Evolutionary conservation across 92 coral and sea anemone genomes (phyloP).

Genomic region (Actinostola sp.): DNA sequence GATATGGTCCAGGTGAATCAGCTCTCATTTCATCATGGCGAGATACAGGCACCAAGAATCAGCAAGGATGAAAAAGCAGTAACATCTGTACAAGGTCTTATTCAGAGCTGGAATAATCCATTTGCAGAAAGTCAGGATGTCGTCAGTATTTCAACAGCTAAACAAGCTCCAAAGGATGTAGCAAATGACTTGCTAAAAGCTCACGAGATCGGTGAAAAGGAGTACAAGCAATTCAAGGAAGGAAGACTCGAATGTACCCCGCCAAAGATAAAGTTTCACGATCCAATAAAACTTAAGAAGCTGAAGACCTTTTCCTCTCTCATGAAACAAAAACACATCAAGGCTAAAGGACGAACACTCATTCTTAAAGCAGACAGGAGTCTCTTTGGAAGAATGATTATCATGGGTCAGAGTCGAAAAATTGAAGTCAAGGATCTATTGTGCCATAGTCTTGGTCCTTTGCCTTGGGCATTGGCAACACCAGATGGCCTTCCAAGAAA

Average conservation of each 20-base stretch:
- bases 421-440: conserved; percentile 38
- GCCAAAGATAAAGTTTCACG: conserved; percentile 41
- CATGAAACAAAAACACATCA: conserved; percentile 40
- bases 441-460: conserved; percentile 40
- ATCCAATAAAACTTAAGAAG: conserved; percentile 44
- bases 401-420: conserved; percentile 53
- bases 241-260: conserved; percentile 41
- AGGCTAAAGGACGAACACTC: conserved; percentile 28
- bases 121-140: conserved; percentile 35
- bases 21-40: conserved; percentile 43
- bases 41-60: conserved; percentile 46
- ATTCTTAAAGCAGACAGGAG: conserved; percentile 48
- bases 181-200: conserved; percentile 30
- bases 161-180: conserved; percentile 50
- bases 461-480: conserved; percentile 49
- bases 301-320: conserved; percentile 43
- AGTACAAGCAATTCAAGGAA: conserved; percentile 34
- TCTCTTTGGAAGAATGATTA: conserved; percentile 55
- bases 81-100: conserved; percentile 45
- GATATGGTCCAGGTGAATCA: conserved; percentile 41
- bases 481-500: conserved; percentile 39
- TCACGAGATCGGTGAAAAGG: conserved; percentile 26
- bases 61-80: conserved; percentile 56
- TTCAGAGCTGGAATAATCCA: conserved; percentile 56
- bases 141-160: conserved; percentile 52